A percentile compares a stretch with the other conserved stretches of the same genome.
These are phyloP conservation scores for Capromys pilorides DNA, from an alignment of 2,797 vertebrate species.

Conservation along the genomic window DNA sequence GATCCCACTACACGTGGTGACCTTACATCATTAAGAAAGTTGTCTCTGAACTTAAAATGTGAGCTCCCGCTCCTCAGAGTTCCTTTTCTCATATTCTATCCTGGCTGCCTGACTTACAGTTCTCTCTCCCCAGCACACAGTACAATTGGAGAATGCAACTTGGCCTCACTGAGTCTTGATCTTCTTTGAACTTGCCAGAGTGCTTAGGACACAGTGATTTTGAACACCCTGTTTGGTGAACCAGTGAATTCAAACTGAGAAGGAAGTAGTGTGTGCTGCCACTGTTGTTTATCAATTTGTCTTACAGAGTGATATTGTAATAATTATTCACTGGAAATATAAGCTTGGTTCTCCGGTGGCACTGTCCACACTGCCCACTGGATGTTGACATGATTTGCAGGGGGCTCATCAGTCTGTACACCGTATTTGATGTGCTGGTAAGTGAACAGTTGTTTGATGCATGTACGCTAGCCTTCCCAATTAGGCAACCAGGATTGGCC, in stretches of 20 bases:
- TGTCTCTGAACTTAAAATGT: background rate
- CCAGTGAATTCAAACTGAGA: background rate
- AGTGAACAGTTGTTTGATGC: background rate
- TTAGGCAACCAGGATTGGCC: background rate
- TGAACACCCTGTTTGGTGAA: background rate
- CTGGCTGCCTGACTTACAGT: background rate
- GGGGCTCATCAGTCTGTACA: background rate
- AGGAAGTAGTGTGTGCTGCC: fast-evolving
- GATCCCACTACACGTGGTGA: background rate
- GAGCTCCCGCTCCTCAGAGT: background rate
- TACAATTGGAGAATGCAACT: background rate
- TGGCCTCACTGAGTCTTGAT: background rate
- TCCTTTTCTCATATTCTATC: background rate
- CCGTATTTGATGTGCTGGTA: background rate
- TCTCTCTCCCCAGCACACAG: background rate
- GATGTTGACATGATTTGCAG: background rate
- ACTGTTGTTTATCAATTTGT: background rate
- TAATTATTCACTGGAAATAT: background rate
- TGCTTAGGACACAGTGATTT: fast-evolving
- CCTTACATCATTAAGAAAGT: background rate
- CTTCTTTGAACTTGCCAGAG: background rate
- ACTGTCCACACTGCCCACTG: background rate
- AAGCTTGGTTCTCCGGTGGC: background rate
- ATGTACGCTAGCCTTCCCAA: background rate
- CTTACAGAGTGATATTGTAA: background rate